Conservation (phyloP, 2,888 invertebrate species). For the Bembecia ichneumoniformis region DNA sequence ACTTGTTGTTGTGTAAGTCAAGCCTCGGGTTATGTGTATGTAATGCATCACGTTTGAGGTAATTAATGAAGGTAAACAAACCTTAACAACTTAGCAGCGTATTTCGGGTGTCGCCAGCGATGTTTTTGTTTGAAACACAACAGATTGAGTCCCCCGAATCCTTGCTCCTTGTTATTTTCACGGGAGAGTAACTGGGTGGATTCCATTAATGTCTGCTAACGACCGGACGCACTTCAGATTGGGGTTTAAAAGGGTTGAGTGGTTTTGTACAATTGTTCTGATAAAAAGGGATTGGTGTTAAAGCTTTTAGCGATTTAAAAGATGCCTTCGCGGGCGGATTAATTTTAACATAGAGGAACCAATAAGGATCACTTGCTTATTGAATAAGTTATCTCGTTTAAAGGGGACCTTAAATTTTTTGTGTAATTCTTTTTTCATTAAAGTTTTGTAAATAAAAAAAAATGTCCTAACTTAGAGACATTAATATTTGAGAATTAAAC, state of each 20-base stretch:
- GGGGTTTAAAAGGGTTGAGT: constrained; percentile 72
- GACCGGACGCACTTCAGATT: constrained; percentile 69
- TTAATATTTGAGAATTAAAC: too few relatives aligned
- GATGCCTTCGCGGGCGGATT: constrained; percentile 49
- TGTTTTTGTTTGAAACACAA: constrained; percentile 24
- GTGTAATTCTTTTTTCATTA: too few relatives aligned
- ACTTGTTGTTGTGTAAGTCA: too few relatives aligned
- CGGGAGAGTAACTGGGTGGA: constrained; percentile 58
- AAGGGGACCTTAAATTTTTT: too few relatives aligned
- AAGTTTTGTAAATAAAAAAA: too few relatives aligned
- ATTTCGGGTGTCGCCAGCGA: constrained; percentile 22
- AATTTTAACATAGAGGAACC: constrained; percentile 42
- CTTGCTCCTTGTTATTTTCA: constrained; percentile 59
- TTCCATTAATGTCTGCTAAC: constrained; percentile 71
- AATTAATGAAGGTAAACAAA: constrained; percentile 5
- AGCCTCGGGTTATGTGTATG: neutral
- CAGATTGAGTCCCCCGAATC: constrained; percentile 1
- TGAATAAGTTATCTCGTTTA: neutral
- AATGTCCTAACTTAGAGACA: too few relatives aligned
- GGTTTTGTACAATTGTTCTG: constrained; percentile 69
- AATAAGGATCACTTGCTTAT: constrained; percentile 18
- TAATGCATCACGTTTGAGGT: neutral
- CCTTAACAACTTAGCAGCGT: constrained; percentile 10
- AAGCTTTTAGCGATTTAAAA: constrained; percentile 65
- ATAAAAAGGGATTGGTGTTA: constrained; percentile 64